Conservation (phyloP, 2,888 invertebrate species). For the Polymixis flavicincta region DNA sequence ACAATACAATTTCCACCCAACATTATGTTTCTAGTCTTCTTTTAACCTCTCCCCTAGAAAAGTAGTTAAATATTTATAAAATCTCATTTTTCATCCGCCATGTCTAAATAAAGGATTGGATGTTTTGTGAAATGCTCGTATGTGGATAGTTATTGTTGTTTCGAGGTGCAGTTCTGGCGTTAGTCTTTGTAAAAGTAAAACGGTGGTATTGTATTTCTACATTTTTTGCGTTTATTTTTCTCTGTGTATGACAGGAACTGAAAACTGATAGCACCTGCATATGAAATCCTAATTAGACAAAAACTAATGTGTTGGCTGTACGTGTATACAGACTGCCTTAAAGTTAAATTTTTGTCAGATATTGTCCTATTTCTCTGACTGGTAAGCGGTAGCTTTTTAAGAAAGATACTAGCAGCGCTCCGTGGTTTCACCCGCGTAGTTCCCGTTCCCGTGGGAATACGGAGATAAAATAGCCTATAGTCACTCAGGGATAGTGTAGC, state of each 20-base stretch:
- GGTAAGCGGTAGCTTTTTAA: neutral
- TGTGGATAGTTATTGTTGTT: neutral
- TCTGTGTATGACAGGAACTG: neutral
- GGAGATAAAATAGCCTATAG: too few species aligned
- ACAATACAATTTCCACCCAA: slow-evolving; percentile 1
- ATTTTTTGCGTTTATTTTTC: neutral
- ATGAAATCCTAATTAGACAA: neutral
- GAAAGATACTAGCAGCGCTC: too few species aligned
- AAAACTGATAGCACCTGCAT: too few species aligned
- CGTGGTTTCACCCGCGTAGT: too few species aligned
- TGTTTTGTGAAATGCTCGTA: slow-evolving; percentile 7
- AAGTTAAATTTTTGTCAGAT: neutral
- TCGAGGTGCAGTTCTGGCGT: neutral
- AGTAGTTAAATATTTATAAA: slow-evolving; percentile 43
- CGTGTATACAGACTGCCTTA: neutral
- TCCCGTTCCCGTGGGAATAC: too few species aligned
- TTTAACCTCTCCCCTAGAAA: slow-evolving; percentile 6
- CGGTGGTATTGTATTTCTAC: neutral
- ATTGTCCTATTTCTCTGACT: neutral
- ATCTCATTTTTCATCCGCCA: slow-evolving; percentile 30
- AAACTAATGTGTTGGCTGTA: neutral
- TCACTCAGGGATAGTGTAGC: too few species aligned
- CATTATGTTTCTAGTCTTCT: slow-evolving; percentile 8
- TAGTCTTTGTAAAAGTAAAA: neutral
- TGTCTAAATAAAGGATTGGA: slow-evolving; percentile 11